Base-by-base conservation (phyloP, 2,888 invertebrate species). In the Prosapia bicincta region DNA sequence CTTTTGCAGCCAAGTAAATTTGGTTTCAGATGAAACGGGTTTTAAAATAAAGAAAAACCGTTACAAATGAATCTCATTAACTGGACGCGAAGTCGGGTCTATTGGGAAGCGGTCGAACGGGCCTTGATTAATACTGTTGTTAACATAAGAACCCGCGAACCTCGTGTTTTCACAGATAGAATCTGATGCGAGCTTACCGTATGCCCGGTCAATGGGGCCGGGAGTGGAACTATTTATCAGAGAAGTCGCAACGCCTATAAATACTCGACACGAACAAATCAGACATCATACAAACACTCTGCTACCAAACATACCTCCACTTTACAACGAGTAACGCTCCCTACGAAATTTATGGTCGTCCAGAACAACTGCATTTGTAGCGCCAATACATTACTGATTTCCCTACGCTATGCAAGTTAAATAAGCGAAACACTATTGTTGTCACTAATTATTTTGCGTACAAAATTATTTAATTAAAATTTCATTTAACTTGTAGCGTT, bases 241-340 rank as follows among this genome's bases (percentile, higher is more conserved):
- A 54, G 54, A 54, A 54, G 54, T 54, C 54, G 3, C 54, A n/a
- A 20, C 20, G 20, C 20, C 54, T 20, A 54, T 54, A 54, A 54
- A 54, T 20, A 54, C 54, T 54, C 54, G 13, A 66, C 72, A 66
- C 67, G 72, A 72, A 72, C 72, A 72, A 72, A 72, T 72, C 72
- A 72, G 72, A 72, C 72, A 72, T 72, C 72, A 72, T 67, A 66
- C 72, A 72, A 72, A 67, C 66, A 30, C 13, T 54, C 72, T 66
- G 72, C 65, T 66, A 38, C 38, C 38, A 38, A 38, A 38, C 38
- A 38, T 38, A 38, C 38, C 15, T 38, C 38, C 38, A 38, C 13
- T 38, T 38, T 38, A 38, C 38, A 38, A 38, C 13, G 10, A 13
- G 38, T 38, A 38, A 9, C 10, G 10, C 13, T 38, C 15, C 15